Conservation (phyloP, 2,888 invertebrate species). For the Metallyticus violacea region DNA sequence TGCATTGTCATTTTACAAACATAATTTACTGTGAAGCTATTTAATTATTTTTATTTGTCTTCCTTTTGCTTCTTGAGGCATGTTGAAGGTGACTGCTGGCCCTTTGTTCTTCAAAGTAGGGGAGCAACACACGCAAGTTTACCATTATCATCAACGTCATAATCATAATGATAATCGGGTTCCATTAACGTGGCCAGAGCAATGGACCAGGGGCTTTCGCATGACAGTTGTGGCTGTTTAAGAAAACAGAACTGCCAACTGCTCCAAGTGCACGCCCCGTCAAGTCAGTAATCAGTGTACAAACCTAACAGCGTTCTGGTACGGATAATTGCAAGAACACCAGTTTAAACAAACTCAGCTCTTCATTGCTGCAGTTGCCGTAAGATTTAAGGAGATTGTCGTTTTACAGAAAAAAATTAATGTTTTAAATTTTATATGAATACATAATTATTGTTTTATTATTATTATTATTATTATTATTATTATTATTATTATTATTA, state of each 20-base stretch:
- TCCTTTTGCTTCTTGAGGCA: background rate
- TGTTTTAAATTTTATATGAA: too few relatives aligned
- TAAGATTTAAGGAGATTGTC: too few relatives aligned
- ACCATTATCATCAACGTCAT: slow-evolving; percentile 20
- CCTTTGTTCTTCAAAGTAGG: slow-evolving; percentile 17
- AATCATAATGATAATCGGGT: slow-evolving; percentile 22
- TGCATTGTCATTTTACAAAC: slow-evolving; percentile 22
- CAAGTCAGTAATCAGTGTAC: background rate
- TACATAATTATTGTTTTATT: too few relatives aligned
- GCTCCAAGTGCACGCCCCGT: background rate
- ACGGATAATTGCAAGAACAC: too few relatives aligned
- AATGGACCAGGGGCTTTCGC: background rate
- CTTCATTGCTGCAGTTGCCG: too few relatives aligned
- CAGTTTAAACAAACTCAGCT: too few relatives aligned
- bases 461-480: too few relatives aligned
- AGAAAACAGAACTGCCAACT: background rate
- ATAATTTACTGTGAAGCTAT: slow-evolving; percentile 21
- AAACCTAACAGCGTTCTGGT: background rate
- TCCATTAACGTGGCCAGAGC: slow-evolving; percentile 9
- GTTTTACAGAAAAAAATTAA: too few relatives aligned
- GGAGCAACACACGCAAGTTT: slow-evolving; percentile 21
- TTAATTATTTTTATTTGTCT: slow-evolving; percentile 24
- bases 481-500: too few relatives aligned
- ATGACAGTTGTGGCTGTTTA: background rate
- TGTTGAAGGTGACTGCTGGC: slow-evolving; percentile 14